Percentiles rank a stretch among this genome's conserved stretches.
Conservation (phyloP, 2,888 invertebrate species). For the Peribatodes rhomboidaria region DNA sequence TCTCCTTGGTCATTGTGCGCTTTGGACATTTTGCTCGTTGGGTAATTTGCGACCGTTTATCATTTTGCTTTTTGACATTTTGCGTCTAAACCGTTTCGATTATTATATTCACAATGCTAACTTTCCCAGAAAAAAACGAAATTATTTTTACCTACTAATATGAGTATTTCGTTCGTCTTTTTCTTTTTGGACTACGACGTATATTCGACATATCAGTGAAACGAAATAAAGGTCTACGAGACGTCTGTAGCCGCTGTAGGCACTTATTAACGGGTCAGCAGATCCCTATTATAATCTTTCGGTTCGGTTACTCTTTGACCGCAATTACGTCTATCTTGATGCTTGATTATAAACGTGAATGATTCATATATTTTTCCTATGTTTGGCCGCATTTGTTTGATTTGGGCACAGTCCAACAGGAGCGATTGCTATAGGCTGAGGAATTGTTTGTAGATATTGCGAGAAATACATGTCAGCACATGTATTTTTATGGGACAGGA, state of each 20-base stretch:
- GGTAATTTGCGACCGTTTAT: no score
- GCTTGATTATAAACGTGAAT: constrained; percentile 9
- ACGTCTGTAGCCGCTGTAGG: constrained; percentile 30
- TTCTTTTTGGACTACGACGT: background rate
- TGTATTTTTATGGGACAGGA: background rate
- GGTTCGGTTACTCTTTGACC: constrained; percentile 22
- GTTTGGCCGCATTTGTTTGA: background rate
- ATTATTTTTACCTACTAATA: no score
- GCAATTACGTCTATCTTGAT: constrained; percentile 29
- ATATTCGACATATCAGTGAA: constrained; percentile 12
- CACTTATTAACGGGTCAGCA: constrained; percentile 42
- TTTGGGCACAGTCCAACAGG: background rate
- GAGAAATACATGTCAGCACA: background rate
- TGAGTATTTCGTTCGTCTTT: background rate
- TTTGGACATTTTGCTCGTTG: no score
- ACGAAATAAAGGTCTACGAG: constrained; percentile 35
- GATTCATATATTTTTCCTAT: constrained; percentile 5
- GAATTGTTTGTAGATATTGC: background rate
- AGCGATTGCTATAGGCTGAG: background rate
- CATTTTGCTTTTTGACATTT: no score
- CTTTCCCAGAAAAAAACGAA: no score
- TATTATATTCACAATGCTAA: no score
- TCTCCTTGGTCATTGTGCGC: no score
- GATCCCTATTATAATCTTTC: constrained; percentile 29
- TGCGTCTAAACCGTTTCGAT: no score